Conservation (phyloP, 2,113 vertebrate genomes). For the Oreochromis niloticus region DNA sequence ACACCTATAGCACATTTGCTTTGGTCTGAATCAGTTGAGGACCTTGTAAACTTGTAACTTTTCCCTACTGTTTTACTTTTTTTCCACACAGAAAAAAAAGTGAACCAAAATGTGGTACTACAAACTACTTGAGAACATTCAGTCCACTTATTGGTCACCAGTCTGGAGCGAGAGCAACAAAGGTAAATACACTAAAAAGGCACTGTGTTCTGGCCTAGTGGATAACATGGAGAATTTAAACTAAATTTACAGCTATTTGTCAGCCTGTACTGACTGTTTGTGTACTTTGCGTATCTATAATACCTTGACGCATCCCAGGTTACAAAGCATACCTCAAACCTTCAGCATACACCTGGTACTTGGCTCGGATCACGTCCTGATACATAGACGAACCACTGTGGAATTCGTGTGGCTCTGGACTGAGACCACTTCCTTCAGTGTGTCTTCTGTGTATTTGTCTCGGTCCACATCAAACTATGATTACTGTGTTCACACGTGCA, state of each 20-base stretch:
- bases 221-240: background rate
- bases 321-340: background rate
- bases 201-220: background rate
- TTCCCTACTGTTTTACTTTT: background rate
- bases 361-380: background rate
- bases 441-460: background rate
- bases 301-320: background rate
- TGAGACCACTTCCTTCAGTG: background rate
- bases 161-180: accelerated
- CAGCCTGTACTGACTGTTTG: background rate
- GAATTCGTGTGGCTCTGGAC: background rate
- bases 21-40: background rate
- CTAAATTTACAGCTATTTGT: background rate
- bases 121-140: background rate
- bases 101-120: background rate
- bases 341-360: background rate
- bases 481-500: background rate
- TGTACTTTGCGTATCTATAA: background rate
- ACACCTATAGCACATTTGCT: background rate
- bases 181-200: background rate
- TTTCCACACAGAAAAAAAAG: background rate
- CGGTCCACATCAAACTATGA: background rate
- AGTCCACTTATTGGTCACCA: background rate
- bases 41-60: background rate
- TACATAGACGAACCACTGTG: background rate